Evolutionary conservation across 2,113 vertebrate species (phyloP).

Genomic region (Calypte anna): DNA sequence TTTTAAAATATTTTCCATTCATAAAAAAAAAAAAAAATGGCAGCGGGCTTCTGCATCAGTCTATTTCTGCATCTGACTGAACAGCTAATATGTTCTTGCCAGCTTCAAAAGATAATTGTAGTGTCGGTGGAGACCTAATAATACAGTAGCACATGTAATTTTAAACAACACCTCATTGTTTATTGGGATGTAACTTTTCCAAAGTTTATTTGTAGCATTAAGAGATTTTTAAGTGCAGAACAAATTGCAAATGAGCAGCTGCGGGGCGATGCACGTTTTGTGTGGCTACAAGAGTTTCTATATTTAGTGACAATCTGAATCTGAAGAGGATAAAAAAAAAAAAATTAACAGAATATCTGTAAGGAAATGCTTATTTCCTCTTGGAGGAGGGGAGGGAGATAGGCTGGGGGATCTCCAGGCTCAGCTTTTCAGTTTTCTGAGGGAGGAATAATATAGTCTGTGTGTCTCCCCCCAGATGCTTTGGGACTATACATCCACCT

Average conservation of each 20-base stretch:
- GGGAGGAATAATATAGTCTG: slow-evolving; percentile 3
- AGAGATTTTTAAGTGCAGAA: slow-evolving; percentile 62
- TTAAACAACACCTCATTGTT: slow-evolving; percentile 73
- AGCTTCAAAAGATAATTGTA: slow-evolving; percentile 70
- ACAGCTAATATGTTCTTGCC: slow-evolving; percentile 58
- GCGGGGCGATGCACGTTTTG: slow-evolving; percentile 23
- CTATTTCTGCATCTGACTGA: slow-evolving; percentile 54
- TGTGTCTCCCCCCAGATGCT: background rate
- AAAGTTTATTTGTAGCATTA: slow-evolving; percentile 72
- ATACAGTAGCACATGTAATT: slow-evolving; percentile 70
- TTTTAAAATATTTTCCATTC: slow-evolving; percentile 65
- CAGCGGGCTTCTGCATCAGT: slow-evolving; percentile 27
- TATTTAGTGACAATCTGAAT: slow-evolving; percentile 43
- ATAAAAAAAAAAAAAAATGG: slow-evolving; percentile 30
- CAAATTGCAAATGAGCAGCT: slow-evolving; percentile 65
- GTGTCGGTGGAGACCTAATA: slow-evolving; percentile 64
- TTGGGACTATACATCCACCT: background rate
- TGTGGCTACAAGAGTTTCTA: slow-evolving; percentile 33
- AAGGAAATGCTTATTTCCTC: slow-evolving; percentile 64
- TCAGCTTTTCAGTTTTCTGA: slow-evolving; percentile 1
- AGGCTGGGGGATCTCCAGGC: slow-evolving; percentile 24
- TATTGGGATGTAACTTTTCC: slow-evolving; percentile 72
- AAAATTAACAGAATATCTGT: slow-evolving; percentile 2
- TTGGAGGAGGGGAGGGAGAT: background rate
- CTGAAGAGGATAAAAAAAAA: slow-evolving; percentile 10